Evolutionary conservation across 2,888 invertebrate species (phyloP).

Genomic region (Malthinus flaveolus): DNA sequence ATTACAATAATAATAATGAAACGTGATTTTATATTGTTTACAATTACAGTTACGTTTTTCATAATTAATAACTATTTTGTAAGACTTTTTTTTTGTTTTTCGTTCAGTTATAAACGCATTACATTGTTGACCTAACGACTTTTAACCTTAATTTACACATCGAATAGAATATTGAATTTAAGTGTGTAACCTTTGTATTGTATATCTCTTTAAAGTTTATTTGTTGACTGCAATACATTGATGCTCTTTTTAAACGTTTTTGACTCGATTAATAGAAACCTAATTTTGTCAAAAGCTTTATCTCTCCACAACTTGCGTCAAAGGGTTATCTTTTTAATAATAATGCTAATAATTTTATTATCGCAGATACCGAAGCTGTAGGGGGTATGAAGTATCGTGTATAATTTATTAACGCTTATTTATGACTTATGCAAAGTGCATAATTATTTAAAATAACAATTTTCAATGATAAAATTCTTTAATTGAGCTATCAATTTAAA

Average conservation of each 20-base stretch:
- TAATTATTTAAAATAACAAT: too few species aligned
- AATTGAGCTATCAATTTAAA: too few species aligned
- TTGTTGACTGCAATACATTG: slow-evolving; percentile 5
- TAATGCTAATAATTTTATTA: too few species aligned
- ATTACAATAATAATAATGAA: slow-evolving; percentile 8
- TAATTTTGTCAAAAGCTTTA: too few species aligned
- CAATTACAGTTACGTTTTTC: not conserved
- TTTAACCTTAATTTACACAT: slow-evolving; percentile 8
- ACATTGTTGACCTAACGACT: slow-evolving; percentile 6
- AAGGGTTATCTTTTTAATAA: too few species aligned
- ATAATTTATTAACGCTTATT: too few species aligned
- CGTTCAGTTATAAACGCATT: slow-evolving; percentile 9
- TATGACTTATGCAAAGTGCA: too few species aligned
- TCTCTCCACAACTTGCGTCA: too few species aligned
- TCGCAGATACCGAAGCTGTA: too few species aligned
- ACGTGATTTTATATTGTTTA: slow-evolving; percentile 5
- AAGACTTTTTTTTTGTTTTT: not conserved
- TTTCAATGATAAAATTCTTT: too few species aligned
- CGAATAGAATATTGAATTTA: slow-evolving; percentile 1
- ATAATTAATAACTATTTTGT: slow-evolving; percentile 1
- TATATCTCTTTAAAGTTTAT: slow-evolving; percentile 4
- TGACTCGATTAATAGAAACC: too few species aligned
- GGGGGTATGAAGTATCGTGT: too few species aligned
- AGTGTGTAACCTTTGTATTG: slow-evolving; percentile 1
- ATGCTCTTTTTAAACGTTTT: slow-evolving; percentile 1